A percentile compares a stretch with the other conserved stretches of the same genome.
Conservation (phyloP, 2,113 vertebrate genomes). For the Promerops cafer region DNA sequence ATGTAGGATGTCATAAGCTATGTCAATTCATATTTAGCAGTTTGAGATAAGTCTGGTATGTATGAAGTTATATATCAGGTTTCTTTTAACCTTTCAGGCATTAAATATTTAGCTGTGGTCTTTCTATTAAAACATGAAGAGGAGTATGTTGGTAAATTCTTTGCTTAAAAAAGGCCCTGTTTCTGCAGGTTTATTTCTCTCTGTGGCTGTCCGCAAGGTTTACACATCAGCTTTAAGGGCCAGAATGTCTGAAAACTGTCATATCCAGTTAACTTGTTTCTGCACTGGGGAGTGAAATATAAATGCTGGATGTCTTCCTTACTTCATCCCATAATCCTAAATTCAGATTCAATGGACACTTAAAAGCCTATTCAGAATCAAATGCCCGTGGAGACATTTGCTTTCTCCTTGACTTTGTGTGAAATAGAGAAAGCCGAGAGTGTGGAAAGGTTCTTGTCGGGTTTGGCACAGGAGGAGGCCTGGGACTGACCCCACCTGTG, state of each 20-base stretch:
- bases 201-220: background rate
- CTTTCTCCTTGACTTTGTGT: background rate
- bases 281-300: background rate
- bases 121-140: background rate
- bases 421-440: background rate
- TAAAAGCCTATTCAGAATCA: background rate
- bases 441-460: slow-evolving; percentile 12
- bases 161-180: background rate
- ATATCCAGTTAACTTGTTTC: background rate
- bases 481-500: background rate
- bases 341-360: background rate
- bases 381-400: background rate
- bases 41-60: background rate
- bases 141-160: background rate
- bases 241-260: background rate
- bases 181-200: background rate
- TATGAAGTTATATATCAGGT: background rate
- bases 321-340: background rate
- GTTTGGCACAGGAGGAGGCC: background rate
- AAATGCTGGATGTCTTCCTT: background rate
- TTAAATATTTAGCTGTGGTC: background rate
- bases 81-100: slow-evolving; percentile 18
- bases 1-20: background rate
- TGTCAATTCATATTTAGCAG: slow-evolving; percentile 3
- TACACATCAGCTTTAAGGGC: background rate